These are phyloP conservation scores for Chrysopa pallens DNA, from an alignment of 1,140 invertebrate genomes.

Conservation along the genomic window DNA sequence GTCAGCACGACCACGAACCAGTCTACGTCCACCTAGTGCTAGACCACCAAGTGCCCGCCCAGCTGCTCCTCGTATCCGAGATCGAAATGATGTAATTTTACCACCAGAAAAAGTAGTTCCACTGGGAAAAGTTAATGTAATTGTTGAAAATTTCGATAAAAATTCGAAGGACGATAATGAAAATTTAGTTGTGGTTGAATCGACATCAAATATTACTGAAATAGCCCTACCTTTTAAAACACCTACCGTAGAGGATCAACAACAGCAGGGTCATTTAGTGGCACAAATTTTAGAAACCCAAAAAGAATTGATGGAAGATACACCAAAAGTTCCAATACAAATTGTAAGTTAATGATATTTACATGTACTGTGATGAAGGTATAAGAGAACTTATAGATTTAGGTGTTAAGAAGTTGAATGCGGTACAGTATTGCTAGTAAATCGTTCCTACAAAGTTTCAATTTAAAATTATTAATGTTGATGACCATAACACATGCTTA, in stretches of 20 bases:
- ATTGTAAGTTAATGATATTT: conserved; percentile 22
- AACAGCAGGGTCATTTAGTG: conserved; percentile 51
- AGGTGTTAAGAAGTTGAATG: too few relatives aligned
- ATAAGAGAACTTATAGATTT: too few relatives aligned
- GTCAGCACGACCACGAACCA: conserved; percentile 26
- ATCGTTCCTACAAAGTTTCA: too few relatives aligned
- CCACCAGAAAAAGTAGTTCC: conserved; percentile 25
- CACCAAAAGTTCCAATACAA: conserved; percentile 24
- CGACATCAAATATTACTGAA: conserved; percentile 10
- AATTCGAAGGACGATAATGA: conserved; percentile 25
- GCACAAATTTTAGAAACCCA: conserved; percentile 65
- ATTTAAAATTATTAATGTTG: too few relatives aligned
- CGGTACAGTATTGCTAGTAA: too few relatives aligned
- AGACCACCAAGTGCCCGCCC: conserved; percentile 59
- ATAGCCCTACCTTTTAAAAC: neutral
- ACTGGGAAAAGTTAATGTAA: conserved; percentile 44
- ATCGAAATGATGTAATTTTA: conserved; percentile 31
- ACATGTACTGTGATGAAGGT: too few relatives aligned
- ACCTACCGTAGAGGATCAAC: conserved; percentile 4
- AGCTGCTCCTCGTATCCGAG: conserved; percentile 48
- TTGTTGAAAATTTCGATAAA: conserved; percentile 40
- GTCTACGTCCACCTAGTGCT: conserved; percentile 40
- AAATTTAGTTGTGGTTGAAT: conserved; percentile 29
- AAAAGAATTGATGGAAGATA: conserved; percentile 34
- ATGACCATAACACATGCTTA: too few relatives aligned